Percentiles rank a stretch among this genome's conserved stretches.
Conservation (phyloP, 2,888 invertebrate species). For the Marasmarcha lunaedactyla region DNA sequence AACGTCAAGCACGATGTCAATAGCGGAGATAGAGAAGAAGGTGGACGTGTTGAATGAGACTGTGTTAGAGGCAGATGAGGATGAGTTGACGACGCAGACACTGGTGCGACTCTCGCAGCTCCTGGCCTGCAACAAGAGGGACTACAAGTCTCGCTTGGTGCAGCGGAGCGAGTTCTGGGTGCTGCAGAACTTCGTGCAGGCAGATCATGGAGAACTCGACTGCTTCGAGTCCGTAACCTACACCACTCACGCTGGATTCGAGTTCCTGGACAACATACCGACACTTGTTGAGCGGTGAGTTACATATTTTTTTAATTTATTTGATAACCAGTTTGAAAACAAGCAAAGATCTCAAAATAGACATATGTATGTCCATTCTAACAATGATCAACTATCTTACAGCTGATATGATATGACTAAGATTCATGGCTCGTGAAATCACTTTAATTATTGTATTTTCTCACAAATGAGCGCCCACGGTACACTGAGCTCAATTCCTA, state of each 20-base stretch:
- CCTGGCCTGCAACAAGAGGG: slow-evolving; percentile 75
- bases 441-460: no score
- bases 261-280: slow-evolving; percentile 90
- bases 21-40: slow-evolving; percentile 42
- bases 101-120: slow-evolving; percentile 47
- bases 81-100: slow-evolving; percentile 43
- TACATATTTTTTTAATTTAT: slow-evolving; percentile 3
- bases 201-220: slow-evolving; percentile 74
- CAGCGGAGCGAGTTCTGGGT: slow-evolving; percentile 91
- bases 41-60: slow-evolving; percentile 39
- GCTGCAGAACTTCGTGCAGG: slow-evolving; percentile 85
- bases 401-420: no score
- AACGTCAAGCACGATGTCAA: slow-evolving; percentile 51
- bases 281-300: slow-evolving; percentile 81
- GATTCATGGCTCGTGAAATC: no score
- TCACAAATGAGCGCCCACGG: no score
- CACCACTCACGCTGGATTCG: slow-evolving; percentile 92
- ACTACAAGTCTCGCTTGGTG: slow-evolving; percentile 68
- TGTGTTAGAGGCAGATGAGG: slow-evolving; percentile 43
- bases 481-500: no score
- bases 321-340: no score
- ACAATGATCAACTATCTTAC: no score
- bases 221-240: slow-evolving; percentile 92
- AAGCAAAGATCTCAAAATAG: no score
- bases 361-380: no score